These are phyloP conservation scores for Ptilonorhynchus violaceus DNA, from an alignment of 2,113 vertebrate genomes.

Conservation along the genomic window DNA sequence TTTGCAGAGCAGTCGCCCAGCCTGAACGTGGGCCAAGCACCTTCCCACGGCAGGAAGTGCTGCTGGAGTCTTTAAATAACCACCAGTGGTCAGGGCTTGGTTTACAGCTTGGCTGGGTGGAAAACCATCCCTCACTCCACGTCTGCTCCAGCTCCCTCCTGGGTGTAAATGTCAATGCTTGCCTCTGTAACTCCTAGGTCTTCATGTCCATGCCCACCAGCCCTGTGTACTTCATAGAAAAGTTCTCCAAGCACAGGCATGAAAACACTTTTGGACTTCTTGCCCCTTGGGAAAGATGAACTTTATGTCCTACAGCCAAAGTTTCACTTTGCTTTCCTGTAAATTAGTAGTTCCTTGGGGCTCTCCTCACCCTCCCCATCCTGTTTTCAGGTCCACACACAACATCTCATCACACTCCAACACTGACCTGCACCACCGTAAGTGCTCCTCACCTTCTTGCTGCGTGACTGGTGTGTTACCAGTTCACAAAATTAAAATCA, in stretches of 20 bases:
- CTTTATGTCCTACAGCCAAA: neutral
- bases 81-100: constrained; percentile 23
- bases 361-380: neutral
- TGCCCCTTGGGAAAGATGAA: neutral
- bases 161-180: neutral
- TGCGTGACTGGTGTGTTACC: fast-evolving
- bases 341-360: neutral
- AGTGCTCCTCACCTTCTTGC: neutral
- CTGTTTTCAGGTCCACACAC: neutral
- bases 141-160: neutral
- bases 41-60: neutral
- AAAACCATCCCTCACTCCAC: neutral
- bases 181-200: neutral
- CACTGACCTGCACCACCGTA: fast-evolving
- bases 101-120: neutral
- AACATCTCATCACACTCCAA: neutral
- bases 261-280: neutral
- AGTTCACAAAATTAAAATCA: neutral
- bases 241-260: neutral
- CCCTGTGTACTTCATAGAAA: neutral
- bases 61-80: constrained; percentile 43
- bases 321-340: neutral
- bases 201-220: neutral
- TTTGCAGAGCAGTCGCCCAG: constrained; percentile 25
- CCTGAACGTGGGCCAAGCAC: constrained; percentile 26